Conservation (phyloP, 2,888 invertebrate genomes). For the Campoplex capitator region DNA sequence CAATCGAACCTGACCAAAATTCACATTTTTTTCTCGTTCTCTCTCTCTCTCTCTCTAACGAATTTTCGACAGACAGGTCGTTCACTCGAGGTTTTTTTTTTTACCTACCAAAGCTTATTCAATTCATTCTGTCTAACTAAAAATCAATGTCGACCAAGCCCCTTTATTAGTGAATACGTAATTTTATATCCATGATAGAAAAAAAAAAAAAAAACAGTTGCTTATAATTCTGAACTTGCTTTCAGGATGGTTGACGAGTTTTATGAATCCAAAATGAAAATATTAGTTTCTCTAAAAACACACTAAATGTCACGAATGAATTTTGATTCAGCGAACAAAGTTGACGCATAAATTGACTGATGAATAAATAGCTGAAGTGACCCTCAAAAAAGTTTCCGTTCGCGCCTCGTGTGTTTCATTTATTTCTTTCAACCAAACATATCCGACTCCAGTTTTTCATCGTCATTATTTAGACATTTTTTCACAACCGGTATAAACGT, state of each 20-base stretch:
- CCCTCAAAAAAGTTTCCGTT: background rate
- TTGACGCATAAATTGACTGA: background rate
- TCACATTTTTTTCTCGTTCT: background rate
- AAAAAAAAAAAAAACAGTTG: slow-evolving; percentile 2
- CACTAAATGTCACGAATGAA: background rate
- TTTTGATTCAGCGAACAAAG: background rate
- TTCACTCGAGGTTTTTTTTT: background rate
- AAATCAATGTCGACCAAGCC: background rate
- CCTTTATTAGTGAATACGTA: background rate
- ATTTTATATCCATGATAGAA: background rate
- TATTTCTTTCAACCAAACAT: background rate
- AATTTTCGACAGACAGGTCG: background rate
- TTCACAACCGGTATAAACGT: slow-evolving; percentile 12
- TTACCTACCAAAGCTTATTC: background rate
- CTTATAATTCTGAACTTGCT: background rate
- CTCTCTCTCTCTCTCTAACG: background rate
- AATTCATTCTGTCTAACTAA: background rate
- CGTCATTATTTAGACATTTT: slow-evolving; percentile 21
- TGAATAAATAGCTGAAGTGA: background rate
- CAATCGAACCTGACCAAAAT: slow-evolving; percentile 4
- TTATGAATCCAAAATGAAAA: background rate
- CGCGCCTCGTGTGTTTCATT: background rate
- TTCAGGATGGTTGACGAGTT: background rate
- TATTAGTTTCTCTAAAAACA: background rate
- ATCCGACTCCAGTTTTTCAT: background rate